These are phyloP conservation scores for Rhyacophila evoluta DNA, from an alignment of 2,888 invertebrate genomes.

Conservation along the genomic window DNA sequence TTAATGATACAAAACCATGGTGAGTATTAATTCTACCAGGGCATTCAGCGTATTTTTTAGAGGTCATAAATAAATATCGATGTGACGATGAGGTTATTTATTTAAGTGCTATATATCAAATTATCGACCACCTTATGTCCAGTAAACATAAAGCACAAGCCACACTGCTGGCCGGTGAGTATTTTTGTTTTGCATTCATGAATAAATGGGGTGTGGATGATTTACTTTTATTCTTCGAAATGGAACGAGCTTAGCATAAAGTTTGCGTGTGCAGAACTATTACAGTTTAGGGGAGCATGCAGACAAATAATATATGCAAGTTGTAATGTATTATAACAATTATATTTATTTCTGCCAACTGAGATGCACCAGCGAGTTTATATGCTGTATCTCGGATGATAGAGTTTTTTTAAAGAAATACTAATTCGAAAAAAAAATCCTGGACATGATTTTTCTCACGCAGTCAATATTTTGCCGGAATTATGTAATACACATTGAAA, in stretches of 20 bases:
- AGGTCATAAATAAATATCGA: too few relatives aligned
- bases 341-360: too few relatives aligned
- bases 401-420: too few relatives aligned
- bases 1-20: too few relatives aligned
- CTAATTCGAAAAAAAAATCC: too few relatives aligned
- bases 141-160: background rate
- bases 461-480: too few relatives aligned
- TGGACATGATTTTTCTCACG: too few relatives aligned
- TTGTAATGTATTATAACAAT: background rate
- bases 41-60: too few relatives aligned
- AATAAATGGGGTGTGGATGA: slow-evolving; percentile 22
- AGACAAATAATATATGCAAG: background rate
- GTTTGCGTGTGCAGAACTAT: background rate
- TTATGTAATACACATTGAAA: too few relatives aligned
- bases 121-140: slow-evolving; percentile 14
- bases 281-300: background rate
- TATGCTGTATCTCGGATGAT: too few relatives aligned
- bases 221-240: slow-evolving; percentile 21
- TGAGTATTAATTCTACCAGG: too few relatives aligned
- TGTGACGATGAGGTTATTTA: background rate
- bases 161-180: background rate
- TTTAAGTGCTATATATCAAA: background rate
- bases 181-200: slow-evolving; percentile 17
- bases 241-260: slow-evolving; percentile 14
- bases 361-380: too few relatives aligned